Evolutionary conservation across 92 coral and sea anemone species (phyloP), one percentile per base, ranked within the genome.

Genomic region (Galaxea fascicularis): DNA sequence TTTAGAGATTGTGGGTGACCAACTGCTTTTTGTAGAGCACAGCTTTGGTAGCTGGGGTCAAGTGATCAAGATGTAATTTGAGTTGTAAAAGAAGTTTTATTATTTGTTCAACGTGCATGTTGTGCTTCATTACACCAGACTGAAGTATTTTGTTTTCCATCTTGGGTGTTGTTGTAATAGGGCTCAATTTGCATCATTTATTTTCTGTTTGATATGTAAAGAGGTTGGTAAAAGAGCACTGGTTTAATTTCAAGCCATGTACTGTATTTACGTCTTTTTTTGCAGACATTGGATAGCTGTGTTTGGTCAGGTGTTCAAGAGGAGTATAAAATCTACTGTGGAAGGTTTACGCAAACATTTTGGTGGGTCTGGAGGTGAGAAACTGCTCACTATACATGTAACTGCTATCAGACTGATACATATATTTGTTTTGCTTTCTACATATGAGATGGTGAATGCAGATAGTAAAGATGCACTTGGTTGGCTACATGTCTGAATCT

Each of bases 251-350:
- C 51, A 46, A 49, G 56, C 56, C 11, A 27, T 21, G 12, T 27
- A 27, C 67, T 27, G 3, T 14, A 54, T 30, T 4, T 65, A 21
- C 4, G 41, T 10, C 26, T 46, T 78, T 62, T 30, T 13, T 46
- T 26, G 0, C 63, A 41, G 85, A 26, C 99, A 96, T 58, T 96
- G 99, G 99, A 96, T 96, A 25, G 99, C 99, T 45, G 99, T 96
- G 22, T 96, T 94, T 89, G 99, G 98, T 30, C 97, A 94, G 76
- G 89, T 96, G 64, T 78, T 96, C 24, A 85, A 79, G 63, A 86
- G 99, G 86, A 88, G 51, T 17, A 52, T 56, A 4, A 92, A 92
- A 62, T 44, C 82, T 7, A 84, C 86, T 52, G 91, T 96, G 8
- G 91, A 91, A 45, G 95, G 93, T 62, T 90, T 96, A 31, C 84